phyloP scores from a whole-genome alignment of 2,113 vertebrate genomes.

The Tyrannus savana region DNA sequence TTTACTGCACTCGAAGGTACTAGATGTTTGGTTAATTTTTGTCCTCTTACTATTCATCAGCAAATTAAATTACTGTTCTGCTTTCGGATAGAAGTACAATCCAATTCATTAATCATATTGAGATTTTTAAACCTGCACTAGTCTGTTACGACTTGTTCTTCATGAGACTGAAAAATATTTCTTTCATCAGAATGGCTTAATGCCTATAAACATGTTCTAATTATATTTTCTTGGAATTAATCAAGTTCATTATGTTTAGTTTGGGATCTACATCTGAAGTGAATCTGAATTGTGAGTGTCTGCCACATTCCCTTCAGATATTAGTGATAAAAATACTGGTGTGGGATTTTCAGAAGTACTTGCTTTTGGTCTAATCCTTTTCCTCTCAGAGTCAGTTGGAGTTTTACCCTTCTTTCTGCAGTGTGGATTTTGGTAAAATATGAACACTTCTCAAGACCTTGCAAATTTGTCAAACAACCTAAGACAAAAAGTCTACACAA shows the following conservation, averaged over 20 bases:
- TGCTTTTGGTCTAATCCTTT: background rate
- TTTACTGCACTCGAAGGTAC: constrained; percentile 9
- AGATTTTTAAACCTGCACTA: constrained; percentile 42
- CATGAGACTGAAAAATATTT: constrained; percentile 51
- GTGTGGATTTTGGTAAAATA: background rate
- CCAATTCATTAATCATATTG: constrained; percentile 61
- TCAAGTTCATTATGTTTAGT: constrained; percentile 45
- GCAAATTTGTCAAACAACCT: background rate
- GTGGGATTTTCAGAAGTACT: background rate
- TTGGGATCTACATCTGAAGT: constrained; percentile 48
- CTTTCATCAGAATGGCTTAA: constrained; percentile 67
- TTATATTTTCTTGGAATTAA: constrained; percentile 66
- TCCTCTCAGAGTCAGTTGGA: background rate
- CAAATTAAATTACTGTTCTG: constrained; percentile 58
- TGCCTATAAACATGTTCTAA: constrained; percentile 59
- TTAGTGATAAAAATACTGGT: constrained; percentile 2
- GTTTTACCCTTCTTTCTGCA: background rate
- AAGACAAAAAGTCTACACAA: background rate
- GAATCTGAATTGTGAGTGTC: background rate
- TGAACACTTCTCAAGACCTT: background rate
- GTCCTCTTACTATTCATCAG: constrained; percentile 26
- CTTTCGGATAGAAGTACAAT: constrained; percentile 1
- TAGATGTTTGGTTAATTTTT: constrained; percentile 39
- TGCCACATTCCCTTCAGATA: constrained; percentile 15
- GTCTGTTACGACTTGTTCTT: constrained; percentile 61